Evolutionary conservation across 1,140 invertebrate genomes (phyloP), one percentile per base, ranked within the genome.

Genomic region (Drosophila tristis): DNA sequence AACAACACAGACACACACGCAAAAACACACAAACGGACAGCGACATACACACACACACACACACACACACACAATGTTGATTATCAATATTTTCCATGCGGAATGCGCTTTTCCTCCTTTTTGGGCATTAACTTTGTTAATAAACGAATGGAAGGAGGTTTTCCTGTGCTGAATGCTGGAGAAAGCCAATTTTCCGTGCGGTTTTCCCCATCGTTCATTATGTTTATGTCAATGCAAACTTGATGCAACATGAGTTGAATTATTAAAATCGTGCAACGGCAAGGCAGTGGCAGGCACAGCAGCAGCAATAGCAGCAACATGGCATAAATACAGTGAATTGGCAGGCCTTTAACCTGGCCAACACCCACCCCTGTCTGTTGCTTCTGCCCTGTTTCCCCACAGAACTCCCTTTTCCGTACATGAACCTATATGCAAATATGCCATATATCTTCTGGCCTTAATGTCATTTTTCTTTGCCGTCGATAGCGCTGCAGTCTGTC

Each of bases 391-490:
- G 42, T 57, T 45, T 56, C 43, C 60, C 64, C 53, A 59, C 44
- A 62, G 11, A 11, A 39, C 9, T 4, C 4, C 31, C 31, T 39
- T 39, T 39, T 13, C 11, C 35, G 35, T 44, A 56, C 50, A 59
- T 74, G 57, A 48, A 55, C 31, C 49, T 62, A 51, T 75, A 85
- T 78, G 82, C 78, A 87, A 87, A 87, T 86, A 68, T 65, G 60
- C 53, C 74, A 85, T 81, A 86, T 90, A 84, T 90, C 84, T 85
- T 74, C 43, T 57, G 71, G 74, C 75, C 82, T 86, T 86, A 86
- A 86, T 86, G 79, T 74, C 82, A 86, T 86, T 86, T 82, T 86
- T 86, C 82, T 76, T 86, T 73, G 60, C 60, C 64, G 65, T 80
- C 78, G 72, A 80, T 80, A 45, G 39, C 59, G 61, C 26, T 26